These are phyloP conservation scores for Halisarca cf. caerulea DNA, from an alignment of 37 sponge, comb jelly and placozoan genomes.

Conservation along the genomic window DNA sequence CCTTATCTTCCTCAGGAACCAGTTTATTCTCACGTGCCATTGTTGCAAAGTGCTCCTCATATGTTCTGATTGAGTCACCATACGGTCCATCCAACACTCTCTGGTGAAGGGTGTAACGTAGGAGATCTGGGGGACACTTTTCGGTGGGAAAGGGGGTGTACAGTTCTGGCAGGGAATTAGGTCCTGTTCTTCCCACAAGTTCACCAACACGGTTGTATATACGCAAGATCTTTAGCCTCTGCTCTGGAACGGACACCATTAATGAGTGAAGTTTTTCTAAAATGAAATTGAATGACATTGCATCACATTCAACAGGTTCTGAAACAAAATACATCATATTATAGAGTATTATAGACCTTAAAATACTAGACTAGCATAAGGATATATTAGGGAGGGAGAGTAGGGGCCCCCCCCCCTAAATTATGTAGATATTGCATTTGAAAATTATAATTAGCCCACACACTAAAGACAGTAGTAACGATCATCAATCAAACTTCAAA, in stretches of 20 bases:
- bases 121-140: neutral
- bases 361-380: too few relatives aligned
- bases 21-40: neutral
- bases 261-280: too few relatives aligned
- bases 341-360: too few relatives aligned
- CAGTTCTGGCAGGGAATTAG: neutral
- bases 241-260: too few relatives aligned
- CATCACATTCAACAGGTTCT: too few relatives aligned
- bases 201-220: conserved; percentile 17
- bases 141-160: neutral
- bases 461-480: too few relatives aligned
- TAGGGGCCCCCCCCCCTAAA: too few relatives aligned
- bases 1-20: neutral
- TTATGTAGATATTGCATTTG: too few relatives aligned
- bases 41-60: neutral
- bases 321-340: too few relatives aligned
- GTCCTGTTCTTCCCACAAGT: neutral
- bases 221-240: neutral
- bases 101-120: neutral
- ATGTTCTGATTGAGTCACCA: neutral
- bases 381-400: too few relatives aligned
- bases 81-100: neutral
- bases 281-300: neutral
- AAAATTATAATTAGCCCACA: too few relatives aligned
- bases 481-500: too few relatives aligned